Evolutionary conservation across 2,113 vertebrate genomes (phyloP).

Genomic region (Eulemur macaco): DNA sequence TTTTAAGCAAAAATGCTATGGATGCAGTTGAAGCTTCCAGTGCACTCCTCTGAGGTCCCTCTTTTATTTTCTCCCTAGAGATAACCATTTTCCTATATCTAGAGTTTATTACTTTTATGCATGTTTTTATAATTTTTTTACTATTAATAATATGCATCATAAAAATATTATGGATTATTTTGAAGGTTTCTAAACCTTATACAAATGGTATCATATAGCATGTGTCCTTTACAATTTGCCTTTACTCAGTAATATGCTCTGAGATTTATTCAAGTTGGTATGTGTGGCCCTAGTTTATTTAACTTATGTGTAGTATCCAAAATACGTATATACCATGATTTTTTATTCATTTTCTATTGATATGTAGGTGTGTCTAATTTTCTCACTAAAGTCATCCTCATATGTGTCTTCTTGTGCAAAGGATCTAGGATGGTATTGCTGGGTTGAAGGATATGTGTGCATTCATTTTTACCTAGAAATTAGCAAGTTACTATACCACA

Average conservation of each 20-base stretch:
- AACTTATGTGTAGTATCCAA: not conserved
- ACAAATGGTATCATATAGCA: not conserved
- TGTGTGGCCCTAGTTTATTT: not conserved
- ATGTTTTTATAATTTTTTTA: conserved; percentile 2
- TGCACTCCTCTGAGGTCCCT: not conserved
- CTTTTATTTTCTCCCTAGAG: not conserved
- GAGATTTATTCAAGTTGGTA: conserved; percentile 36
- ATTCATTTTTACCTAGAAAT: not conserved
- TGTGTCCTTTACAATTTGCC: not conserved
- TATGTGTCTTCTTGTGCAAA: not conserved
- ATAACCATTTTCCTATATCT: not conserved
- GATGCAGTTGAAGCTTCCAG: not conserved
- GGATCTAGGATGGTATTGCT: not conserved
- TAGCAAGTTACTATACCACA: not conserved
- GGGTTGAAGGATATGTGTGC: not conserved
- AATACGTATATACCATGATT: not conserved
- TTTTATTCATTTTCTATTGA: not conserved
- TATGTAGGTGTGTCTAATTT: not conserved
- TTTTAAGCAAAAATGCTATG: conserved; percentile 35
- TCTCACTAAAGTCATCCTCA: not conserved
- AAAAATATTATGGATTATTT: conserved; percentile 34
- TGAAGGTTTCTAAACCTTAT: not conserved
- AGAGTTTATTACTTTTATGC: not conserved
- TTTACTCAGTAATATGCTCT: not conserved
- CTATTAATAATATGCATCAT: not conserved